Base-by-base conservation (phyloP, 1,140 invertebrate genomes). In the Conopomorpha cramerella region DNA sequence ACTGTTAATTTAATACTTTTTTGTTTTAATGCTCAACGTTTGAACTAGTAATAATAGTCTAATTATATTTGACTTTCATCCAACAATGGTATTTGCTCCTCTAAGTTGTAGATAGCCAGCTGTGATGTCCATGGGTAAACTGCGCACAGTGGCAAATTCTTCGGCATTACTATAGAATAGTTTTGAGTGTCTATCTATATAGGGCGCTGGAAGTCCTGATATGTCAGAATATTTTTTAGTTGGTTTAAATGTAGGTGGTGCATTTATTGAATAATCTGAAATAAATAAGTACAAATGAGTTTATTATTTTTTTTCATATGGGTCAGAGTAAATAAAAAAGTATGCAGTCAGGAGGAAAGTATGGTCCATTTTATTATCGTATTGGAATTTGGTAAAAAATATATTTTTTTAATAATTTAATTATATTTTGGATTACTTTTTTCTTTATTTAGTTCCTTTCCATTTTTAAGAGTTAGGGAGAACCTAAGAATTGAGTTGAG, bases 181-280 rank as follows among this genome's bases (percentile, higher is more conserved):
- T 59, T 95, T 93, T 8, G 91, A 94, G 55, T 94, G 89, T 13
- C 93, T 90, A 82, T 96, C 93, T 48, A 89, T 90, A 52, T 96
- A 97, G 30, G 87, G 87, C 30, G 92, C 90, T 33, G 86, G 84
- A 34, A 96, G 58, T 1, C 93, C 93, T 47, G 92, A 95, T 35
- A 96, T 87, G 61, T 96, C 94, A 0, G 93, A 96, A 72, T 96
- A 96, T 55, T 95, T 96, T 61, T 95, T 95, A 1, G 90, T 84
- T 15, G 93, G 94, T 64, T 86, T 89, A 48, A 95, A 92, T 37
- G 92, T 92, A 23, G 93, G 92, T 12, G 92, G 92, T 18, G 92
- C 92, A 78, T 95, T 93, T 40, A 96, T 89, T 26, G 84, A 86
- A 56, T 86, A 88, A 71, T 92, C 89, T 91, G 56, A 36, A 81